Percentiles rank a stretch among this genome's conserved stretches.
These are phyloP conservation scores for Cyclophora albipunctata DNA, from an alignment of 2,888 invertebrate species.

Conservation along the genomic window DNA sequence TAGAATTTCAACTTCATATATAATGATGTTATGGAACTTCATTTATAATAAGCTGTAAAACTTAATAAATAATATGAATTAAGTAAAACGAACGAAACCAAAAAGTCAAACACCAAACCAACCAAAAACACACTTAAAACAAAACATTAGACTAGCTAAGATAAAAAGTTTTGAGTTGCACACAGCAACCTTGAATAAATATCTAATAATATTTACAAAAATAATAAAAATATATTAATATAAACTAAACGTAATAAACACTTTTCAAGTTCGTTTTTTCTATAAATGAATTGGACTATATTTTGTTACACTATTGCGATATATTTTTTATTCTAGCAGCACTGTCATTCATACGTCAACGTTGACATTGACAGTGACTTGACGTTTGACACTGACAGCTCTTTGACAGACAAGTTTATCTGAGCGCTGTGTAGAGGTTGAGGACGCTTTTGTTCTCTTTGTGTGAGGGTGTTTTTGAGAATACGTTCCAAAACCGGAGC, in stretches of 20 bases:
- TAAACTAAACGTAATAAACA: slow-evolving; percentile 10
- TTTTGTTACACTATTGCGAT: background rate
- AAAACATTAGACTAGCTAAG: slow-evolving; percentile 1
- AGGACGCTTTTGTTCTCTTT: slow-evolving; percentile 95
- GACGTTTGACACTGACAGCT: slow-evolving; percentile 1
- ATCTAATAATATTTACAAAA: slow-evolving; percentile 19
- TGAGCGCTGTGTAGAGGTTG: slow-evolving; percentile 89
- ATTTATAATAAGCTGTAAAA: no score
- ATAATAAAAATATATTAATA: slow-evolving; percentile 11
- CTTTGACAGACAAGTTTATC: slow-evolving; percentile 36
- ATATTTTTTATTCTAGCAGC: background rate
- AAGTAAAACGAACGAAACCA: background rate
- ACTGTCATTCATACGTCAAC: background rate
- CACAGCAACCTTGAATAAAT: slow-evolving; percentile 17
- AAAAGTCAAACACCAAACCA: no score
- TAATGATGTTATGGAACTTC: no score
- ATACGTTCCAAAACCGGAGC: slow-evolving; percentile 98
- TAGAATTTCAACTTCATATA: no score
- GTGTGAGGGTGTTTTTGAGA: slow-evolving; percentile 96
- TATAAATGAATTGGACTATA: background rate
- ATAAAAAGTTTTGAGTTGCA: slow-evolving; percentile 11
- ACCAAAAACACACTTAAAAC: background rate
- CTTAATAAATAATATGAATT: no score
- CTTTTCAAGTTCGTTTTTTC: slow-evolving; percentile 11
- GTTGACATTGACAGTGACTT: background rate